phyloP scores from a whole-genome alignment of 2,113 vertebrate genomes.

The Mobula hypostoma region DNA sequence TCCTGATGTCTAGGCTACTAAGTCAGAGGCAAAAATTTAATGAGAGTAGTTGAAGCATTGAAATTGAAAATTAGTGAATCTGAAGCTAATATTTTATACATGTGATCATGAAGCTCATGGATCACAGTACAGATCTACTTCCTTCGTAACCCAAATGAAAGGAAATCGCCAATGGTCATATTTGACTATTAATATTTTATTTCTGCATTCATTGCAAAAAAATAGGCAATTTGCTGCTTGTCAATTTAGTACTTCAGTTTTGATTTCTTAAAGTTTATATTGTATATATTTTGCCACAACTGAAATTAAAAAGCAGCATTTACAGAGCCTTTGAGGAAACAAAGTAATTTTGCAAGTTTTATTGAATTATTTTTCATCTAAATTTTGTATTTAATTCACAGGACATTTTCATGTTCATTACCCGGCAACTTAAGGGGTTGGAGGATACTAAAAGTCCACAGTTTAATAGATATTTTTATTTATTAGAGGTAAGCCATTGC shows the following conservation, averaged over 20 bases:
- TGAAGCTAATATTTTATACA: too few species aligned
- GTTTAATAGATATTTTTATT: slow-evolving; percentile 99
- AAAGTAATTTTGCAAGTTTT: slow-evolving; percentile 23
- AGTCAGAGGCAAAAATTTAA: too few species aligned
- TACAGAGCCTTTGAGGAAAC: background rate
- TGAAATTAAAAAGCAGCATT: background rate
- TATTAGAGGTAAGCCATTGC: slow-evolving; percentile 77
- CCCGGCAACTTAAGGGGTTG: slow-evolving; percentile 93
- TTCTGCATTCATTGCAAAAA: background rate
- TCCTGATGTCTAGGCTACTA: too few species aligned
- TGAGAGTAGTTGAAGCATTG: too few species aligned
- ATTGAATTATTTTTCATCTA: slow-evolving; percentile 39
- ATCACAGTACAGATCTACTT: too few species aligned
- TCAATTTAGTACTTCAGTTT: background rate
- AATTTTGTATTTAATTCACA: slow-evolving; percentile 51
- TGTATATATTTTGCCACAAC: background rate
- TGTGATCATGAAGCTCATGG: too few species aligned
- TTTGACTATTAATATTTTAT: background rate
- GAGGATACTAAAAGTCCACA: slow-evolving; percentile 98
- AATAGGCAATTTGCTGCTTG: background rate
- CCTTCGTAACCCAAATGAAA: too few species aligned
- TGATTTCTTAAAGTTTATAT: background rate
- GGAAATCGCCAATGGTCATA: background rate
- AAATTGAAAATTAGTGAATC: too few species aligned
- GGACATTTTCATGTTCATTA: slow-evolving; percentile 99